These are phyloP conservation scores for Amblyopsis rosae DNA, from an alignment of 2,113 vertebrate species.

Conservation along the genomic window DNA sequence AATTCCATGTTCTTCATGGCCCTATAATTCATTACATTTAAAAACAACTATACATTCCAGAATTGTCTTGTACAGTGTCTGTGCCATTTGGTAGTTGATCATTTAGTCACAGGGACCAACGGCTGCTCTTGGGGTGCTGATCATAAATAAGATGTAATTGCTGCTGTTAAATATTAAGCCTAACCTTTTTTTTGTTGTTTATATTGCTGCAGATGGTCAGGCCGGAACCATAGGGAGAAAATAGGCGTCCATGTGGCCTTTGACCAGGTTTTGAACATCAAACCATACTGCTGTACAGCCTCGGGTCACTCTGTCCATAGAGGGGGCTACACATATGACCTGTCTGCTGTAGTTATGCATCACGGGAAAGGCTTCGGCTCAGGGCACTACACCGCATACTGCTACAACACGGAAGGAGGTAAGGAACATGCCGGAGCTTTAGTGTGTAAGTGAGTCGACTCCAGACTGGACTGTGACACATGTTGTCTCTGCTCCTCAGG, in stretches of 20 bases:
- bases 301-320: conserved; percentile 85
- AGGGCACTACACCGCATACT: conserved; percentile 99
- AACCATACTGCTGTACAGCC: conserved; percentile 96
- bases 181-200: not conserved
- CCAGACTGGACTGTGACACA: not conserved
- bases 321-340: conserved; percentile 93
- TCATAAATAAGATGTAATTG: not conserved
- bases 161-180: not conserved
- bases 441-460: not conserved
- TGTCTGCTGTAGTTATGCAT: conserved; percentile 99
- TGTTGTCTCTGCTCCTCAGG: conserved; percentile 71
- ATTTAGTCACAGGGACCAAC: too few relatives aligned
- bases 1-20: too few relatives aligned
- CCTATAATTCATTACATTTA: too few relatives aligned
- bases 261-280: conserved; percentile 98
- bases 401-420: conserved; percentile 99
- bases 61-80: too few relatives aligned
- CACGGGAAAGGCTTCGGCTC: conserved; percentile 99
- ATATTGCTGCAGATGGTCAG: conserved; percentile 88
- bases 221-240: conserved; percentile 99
- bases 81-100: too few relatives aligned
- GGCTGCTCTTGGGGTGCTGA: not conserved
- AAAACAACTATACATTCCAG: too few relatives aligned
- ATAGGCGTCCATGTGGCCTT: conserved; percentile 98
- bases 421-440: conserved; percentile 52